Base-by-base conservation (phyloP, 2,797 vertebrate species). In the Scolopax bukidnonensis region DNA sequence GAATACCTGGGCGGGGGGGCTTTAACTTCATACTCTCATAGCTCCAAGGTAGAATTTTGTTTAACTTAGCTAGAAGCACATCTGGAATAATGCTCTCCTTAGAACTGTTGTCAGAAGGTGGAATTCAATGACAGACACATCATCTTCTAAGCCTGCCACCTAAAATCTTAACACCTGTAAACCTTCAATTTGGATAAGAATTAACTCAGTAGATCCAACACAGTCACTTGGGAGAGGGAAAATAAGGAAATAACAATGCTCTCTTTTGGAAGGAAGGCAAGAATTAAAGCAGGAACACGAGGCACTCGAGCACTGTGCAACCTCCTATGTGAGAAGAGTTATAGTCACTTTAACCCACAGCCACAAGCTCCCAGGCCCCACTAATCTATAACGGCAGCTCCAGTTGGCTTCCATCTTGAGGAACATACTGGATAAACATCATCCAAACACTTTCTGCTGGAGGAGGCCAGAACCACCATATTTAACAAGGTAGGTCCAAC, bases 191-290 rank as follows among this genome's bases (percentile, higher is more conserved):
- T 75, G 53, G 33, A 60, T 56, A 77, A 71, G 11, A 87, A 86
- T 63, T 69, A 78, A 71, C 41, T 76, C 1, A 1, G n/a, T 21
- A 59, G 30, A 33, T 78, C 54, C 38, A 91, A 69, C n/a, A 32
- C 0, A 0, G 21, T 54, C 61, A 51, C n/a, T 40, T 54, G 56
- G 20, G 45, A 81, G 16, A 30, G 27, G n/a, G 21, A 69, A 78
- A 86, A 69, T 20, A 88, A 74, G 21, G 64, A 78, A 86, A 65
- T 23, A 87, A 70, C 0, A 1, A 64, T 11, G 41, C 25, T 19
- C 18, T 36, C n/a, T 41, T 82, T 10, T 16, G 45, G 45, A 84
- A 93, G 80, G 36, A 79, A 68, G 33, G 20, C 38, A 65, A 45
- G 48, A 63, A 56, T 20, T 33, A 65, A 69, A 89, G 50, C 23